Evolutionary conservation across 2,797 vertebrate species (phyloP), one percentile per base, ranked within the genome.

Genomic region (Brotogeris chrysoptera): DNA sequence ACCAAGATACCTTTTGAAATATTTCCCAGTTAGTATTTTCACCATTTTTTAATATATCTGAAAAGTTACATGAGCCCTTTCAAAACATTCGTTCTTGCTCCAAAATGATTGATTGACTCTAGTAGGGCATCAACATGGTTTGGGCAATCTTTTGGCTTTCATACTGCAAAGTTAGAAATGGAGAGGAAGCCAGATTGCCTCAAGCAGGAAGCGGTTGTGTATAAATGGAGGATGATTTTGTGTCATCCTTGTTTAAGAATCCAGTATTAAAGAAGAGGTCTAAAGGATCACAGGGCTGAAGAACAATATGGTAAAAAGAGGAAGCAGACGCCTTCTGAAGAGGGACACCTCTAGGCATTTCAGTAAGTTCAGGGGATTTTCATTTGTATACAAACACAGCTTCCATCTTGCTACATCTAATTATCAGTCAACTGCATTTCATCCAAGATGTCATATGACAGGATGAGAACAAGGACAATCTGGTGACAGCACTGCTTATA

Each of bases 391-490:
- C 71, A 47, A 77, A 84, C 63, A 53, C 17, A 70, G 90, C 74
- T 87, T 94, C 88, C 80, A 80, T 85, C 90, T 93, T 93, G 86
- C 95, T 92, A 9, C 74, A 60, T 73, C 86, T 85, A 59, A 7
- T 66, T 66, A 84, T 82, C 90, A 95, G 83, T 92, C 95, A 92
- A 80, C 80, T 92, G 91, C 60, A 28, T 66, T 77, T 88, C 92
- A 97, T 88, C 69, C n/a, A 83, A 71, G 69, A 25, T 95, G 94
- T 93, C 93, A 71, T 49, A 70, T 70, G 93, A 93, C 92, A 79
- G 80, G 70, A 88, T 16, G 85, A 90, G 85, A 88, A 79, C 90
- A 88, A 93, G 95, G 92, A 77, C 93, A 60, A 88, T 6, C 78
- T 92, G 92, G 86, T 73, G 86, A 94, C 88, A 95, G 80, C 88